Evolutionary conservation across 2,113 vertebrate species (phyloP).

Genomic region (Campylomormyrus numenius): DNA sequence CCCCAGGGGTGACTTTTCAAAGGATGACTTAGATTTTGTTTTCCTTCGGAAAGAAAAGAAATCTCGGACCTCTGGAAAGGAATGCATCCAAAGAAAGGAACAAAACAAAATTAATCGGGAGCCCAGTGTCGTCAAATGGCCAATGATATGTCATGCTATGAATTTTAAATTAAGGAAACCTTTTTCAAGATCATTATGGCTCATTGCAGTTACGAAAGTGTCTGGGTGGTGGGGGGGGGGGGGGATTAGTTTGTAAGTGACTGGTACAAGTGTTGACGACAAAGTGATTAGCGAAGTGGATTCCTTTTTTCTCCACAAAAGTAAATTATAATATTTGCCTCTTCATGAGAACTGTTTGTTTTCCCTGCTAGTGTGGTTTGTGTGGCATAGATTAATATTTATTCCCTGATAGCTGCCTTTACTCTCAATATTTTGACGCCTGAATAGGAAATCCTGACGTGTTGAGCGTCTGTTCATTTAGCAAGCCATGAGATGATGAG

Average conservation of each 20-base stretch:
- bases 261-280: conserved; percentile 27
- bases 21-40: conserved; percentile 73
- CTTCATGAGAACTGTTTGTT: background rate
- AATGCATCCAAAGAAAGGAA: background rate
- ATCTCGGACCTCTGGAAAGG: conserved; percentile 27
- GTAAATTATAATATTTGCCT: background rate
- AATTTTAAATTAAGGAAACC: background rate
- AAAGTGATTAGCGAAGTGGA: background rate
- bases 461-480: background rate
- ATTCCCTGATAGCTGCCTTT: background rate
- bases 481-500: background rate
- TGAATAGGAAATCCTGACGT: background rate
- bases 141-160: background rate
- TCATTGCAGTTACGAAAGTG: background rate
- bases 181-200: background rate
- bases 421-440: background rate
- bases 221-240: background rate
- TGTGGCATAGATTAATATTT: background rate
- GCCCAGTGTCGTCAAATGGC: background rate
- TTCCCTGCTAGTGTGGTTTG: no score
- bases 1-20: conserved; percentile 67
- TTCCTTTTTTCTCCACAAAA: background rate
- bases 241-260: background rate
- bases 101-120: background rate
- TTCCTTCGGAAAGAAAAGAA: conserved; percentile 50